These are phyloP conservation scores for Athene cunicularia DNA, from an alignment of 2,113 vertebrate genomes.

Conservation along the genomic window DNA sequence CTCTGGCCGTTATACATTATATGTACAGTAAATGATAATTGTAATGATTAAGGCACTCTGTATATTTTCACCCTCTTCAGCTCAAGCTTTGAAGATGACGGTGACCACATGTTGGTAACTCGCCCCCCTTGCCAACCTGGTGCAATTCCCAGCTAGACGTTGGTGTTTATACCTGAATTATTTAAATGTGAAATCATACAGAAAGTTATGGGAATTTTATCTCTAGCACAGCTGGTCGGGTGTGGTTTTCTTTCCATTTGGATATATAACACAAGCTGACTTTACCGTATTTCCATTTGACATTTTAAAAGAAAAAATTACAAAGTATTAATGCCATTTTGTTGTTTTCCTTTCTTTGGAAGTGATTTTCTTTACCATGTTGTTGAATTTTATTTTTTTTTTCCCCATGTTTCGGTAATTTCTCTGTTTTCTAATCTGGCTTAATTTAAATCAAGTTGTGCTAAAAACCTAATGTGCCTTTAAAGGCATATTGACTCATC, in stretches of 20 bases:
- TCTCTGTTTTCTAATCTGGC: background rate
- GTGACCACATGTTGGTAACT: background rate
- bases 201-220: background rate
- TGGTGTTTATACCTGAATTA: background rate
- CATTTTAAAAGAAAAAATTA: background rate
- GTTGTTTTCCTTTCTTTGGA: background rate
- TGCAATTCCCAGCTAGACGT: background rate
- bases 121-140: background rate
- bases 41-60: background rate
- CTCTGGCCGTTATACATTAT: background rate
- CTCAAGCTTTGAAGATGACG: background rate
- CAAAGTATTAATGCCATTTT: background rate
- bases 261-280: background rate
- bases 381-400: background rate
- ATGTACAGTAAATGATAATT: background rate
- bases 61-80: background rate
- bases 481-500: background rate
- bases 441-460: background rate
- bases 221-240: background rate
- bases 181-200: background rate
- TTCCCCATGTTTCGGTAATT: background rate
- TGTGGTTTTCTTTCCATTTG: background rate
- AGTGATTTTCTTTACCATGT: background rate
- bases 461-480: background rate
- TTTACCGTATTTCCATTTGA: background rate